Base-by-base conservation (phyloP, 2,888 invertebrate genomes). In the Dasysyrphus albostriatus region DNA sequence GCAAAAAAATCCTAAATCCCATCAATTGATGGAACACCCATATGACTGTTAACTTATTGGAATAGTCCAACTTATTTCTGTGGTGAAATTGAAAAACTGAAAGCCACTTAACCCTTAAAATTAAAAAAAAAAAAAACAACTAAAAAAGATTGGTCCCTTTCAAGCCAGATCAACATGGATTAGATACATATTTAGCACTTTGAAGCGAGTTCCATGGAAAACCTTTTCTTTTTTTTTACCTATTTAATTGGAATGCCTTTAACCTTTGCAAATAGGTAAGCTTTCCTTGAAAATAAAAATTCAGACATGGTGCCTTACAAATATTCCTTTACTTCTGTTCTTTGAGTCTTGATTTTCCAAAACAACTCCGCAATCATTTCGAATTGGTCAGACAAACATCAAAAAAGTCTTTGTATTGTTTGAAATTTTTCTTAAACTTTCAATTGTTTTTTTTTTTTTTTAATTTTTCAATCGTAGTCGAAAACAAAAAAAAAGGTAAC, bases 301-400 rank as follows among this genome's bases (percentile, higher is more conserved):
- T 32, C 29, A 32, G 9, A 34, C 16, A 16, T 58, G 1, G 3
- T 29, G 32, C 32, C 24, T 34, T 9, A 8, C 9, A 32, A 4
- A 32, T 5, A 34, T 37, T 24, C 14, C 29, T 5, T 16, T 58
- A 2, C 16, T 4, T n/a, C 56, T 5, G 10, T 16, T 58, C 34
- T 58, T 58, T 37, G 34, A 16, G 34, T 58, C 16, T n/a, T 56
- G 56, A n/a, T 56, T 32, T 34, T 32, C n/a, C n/a, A 56, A 56
- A 32, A 16, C 4, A 34, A n/a, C 32, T 56, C 7, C 32, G n/a
- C 54, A 32, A 8, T n/a, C 32, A 32, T 56, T 56, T 32, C 12
- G 2, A 51, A 32, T n/a, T 56, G 54, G 32, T 32, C 29, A 56
- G n/a, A 32, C 29, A 56, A 8, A 32, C 34, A 56, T 56, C 42